Conservation (phyloP, 2,797 vertebrate species). For the Okamejei kenojei region DNA sequence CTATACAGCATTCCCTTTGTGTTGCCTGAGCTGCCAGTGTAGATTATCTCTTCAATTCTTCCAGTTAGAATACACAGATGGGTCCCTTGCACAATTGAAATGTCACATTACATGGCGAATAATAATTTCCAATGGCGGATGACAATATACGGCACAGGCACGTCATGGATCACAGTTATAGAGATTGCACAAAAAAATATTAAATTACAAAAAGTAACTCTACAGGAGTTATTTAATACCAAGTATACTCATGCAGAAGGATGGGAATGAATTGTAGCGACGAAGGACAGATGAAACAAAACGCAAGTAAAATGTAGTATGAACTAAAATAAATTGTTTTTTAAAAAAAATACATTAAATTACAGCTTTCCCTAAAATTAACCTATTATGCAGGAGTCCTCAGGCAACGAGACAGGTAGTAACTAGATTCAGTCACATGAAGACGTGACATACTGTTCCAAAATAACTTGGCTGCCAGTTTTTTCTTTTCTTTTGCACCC, state of each 20-base stretch:
- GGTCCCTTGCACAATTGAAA: constrained; percentile 13
- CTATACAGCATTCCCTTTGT: not conserved
- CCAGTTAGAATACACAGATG: not conserved
- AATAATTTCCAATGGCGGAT: not conserved
- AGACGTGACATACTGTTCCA: constrained; percentile 39
- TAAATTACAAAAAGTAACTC: not conserved
- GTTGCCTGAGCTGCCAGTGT: not conserved
- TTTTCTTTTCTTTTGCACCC: not conserved
- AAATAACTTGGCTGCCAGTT: constrained; percentile 37
- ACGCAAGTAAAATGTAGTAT: not conserved
- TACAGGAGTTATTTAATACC: not conserved
- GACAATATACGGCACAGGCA: not conserved
- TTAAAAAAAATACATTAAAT: not conserved
- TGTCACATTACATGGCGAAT: not conserved
- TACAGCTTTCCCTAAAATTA: not conserved
- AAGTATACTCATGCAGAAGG: constrained; percentile 3
- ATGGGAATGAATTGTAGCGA: not conserved
- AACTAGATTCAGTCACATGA: not conserved
- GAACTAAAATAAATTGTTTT: not conserved
- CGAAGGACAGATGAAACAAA: not conserved
- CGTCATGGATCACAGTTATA: not conserved
- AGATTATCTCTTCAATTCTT: not conserved
- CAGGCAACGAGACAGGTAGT: not conserved
- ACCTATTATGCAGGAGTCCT: not conserved
- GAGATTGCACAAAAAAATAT: not conserved